These are phyloP conservation scores for Pollicipes pollicipes DNA, from an alignment of 1,140 invertebrate species.

Conservation along the genomic window DNA sequence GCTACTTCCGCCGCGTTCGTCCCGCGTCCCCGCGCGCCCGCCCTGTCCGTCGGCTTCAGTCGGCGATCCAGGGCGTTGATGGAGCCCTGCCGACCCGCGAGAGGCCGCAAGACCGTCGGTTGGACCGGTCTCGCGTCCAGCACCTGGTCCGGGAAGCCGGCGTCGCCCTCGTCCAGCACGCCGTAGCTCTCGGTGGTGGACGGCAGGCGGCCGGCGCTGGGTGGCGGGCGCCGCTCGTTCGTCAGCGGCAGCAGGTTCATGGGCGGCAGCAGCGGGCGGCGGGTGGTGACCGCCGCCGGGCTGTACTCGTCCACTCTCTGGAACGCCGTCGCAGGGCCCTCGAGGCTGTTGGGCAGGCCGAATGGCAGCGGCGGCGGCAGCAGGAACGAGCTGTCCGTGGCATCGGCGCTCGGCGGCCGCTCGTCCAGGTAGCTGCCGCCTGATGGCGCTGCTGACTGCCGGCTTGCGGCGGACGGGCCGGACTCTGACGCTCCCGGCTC, in stretches of 20 bases:
- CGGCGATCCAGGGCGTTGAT: neutral
- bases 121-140: neutral
- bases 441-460: no score
- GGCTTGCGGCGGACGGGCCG: no score
- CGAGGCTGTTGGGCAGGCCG: neutral
- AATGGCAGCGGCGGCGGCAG: no score
- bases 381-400: neutral
- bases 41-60: neutral
- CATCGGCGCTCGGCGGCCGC: no score
- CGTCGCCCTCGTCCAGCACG: neutral
- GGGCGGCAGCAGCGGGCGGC: neutral
- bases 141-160: no score
- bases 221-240: neutral
- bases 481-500: neutral
- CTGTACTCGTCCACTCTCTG: neutral
- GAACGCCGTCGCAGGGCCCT: neutral
- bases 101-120: no score
- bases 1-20: neutral
- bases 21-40: neutral
- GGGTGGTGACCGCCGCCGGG: neutral
- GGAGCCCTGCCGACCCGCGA: neutral
- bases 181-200: neutral
- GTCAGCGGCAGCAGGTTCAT: neutral
- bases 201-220: neutral
- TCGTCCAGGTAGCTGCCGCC: neutral